Percentiles rank a stretch among this genome's conserved stretches.
Conservation (phyloP, 1,140 invertebrate species). For the Andricus grossulariae region DNA sequence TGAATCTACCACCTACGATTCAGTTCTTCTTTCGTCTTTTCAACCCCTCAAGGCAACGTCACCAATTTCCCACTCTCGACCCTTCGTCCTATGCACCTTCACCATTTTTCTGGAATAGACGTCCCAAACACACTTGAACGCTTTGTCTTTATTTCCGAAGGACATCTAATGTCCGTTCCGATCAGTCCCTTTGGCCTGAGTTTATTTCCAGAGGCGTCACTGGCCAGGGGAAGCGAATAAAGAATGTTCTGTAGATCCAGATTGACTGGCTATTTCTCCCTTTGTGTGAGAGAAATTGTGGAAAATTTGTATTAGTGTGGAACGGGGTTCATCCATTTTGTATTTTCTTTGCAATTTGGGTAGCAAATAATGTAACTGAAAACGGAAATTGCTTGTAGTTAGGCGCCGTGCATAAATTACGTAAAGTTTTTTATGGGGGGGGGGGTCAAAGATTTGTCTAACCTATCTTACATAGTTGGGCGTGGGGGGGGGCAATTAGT, state of each 20-base stretch:
- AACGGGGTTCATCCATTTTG: too few species aligned
- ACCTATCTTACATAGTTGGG: too few species aligned
- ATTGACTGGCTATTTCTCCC: background rate
- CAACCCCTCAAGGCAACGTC: conserved; percentile 31
- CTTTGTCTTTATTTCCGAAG: conserved; percentile 56
- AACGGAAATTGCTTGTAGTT: too few species aligned
- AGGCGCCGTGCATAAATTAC: too few species aligned
- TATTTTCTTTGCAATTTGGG: too few species aligned
- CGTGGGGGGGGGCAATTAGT: too few species aligned
- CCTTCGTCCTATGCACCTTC: conserved; percentile 35
- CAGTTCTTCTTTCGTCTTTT: background rate
- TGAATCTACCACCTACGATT: background rate
- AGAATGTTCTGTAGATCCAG: background rate
- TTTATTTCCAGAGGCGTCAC: conserved; percentile 18
- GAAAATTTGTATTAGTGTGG: background rate
- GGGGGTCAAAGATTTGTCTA: too few species aligned
- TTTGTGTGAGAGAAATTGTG: background rate
- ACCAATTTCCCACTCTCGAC: background rate
- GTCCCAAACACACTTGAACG: conserved; percentile 40
- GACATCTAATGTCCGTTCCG: conserved; percentile 29
- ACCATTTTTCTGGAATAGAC: conserved; percentile 12
- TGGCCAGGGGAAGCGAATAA: background rate
- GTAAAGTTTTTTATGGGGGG: too few species aligned
- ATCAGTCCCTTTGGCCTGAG: conserved; percentile 25
- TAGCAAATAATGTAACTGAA: too few species aligned